Base-by-base conservation (phyloP, 1,140 invertebrate genomes). In the Hyphantria cunea region DNA sequence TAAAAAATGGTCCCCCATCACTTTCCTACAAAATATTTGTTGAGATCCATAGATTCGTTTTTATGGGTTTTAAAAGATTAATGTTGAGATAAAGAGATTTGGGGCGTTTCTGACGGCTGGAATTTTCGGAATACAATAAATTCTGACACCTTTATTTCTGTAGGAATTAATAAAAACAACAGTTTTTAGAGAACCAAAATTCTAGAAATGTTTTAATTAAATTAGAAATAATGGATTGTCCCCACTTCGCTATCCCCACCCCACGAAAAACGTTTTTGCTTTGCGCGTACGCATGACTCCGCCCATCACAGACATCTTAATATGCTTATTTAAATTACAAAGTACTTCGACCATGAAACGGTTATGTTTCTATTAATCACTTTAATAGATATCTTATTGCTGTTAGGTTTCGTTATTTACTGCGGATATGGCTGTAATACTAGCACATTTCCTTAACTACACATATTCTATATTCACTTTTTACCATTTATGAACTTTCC, bases 1-100 rank as follows among this genome's bases (percentile, higher is more conserved):
- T 90, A 89, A 84, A 49, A 64, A 64, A 76, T 54, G 70, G 78
- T 79, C 66, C 76, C 84, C 82, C 83, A 90, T 90, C 86, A 89
- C 88, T 90, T 89, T 84, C 66, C 77, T 82, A 84, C 81, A 82
- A 89, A 90, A 90, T 90, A 84, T 86, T 89, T 86, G 69, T 74
- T 81, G 79, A 88, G 85, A 86, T 85, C 78, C 76, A 74, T 82
- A 84, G 83, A 85, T 88, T 77, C 80, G 78, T 80, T 89, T 88
- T 89, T 90, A 89, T 86, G 75, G 83, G 67, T 78, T 86, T 81
- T 76, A 79, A 87, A 78, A 90, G 86, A 90, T 90, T 88, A 87
- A 89, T 84, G 75, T 72, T 12, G 64, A 80, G 88, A 90, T 89
- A 90, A 86, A 88, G 77, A 77, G 80, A 89, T 89, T 85, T 86